A percentile compares a stretch with the other conserved stretches of the same genome.
Evolutionary conservation across 2,113 vertebrate species (phyloP).

Genomic region (Gobio gobio): DNA sequence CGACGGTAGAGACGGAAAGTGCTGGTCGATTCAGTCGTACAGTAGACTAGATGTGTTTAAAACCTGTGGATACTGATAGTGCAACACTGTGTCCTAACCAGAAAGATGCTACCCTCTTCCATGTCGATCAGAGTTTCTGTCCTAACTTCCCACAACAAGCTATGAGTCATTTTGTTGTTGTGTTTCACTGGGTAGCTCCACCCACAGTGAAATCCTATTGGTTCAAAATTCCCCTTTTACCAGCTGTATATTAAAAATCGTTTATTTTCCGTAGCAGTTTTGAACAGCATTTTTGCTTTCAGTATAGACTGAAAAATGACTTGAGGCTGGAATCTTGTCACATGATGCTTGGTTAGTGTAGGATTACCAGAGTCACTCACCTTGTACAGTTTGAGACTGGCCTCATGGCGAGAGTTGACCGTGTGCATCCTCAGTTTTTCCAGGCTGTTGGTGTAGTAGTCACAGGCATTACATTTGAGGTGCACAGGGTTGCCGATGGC

Average conservation of each 20-base stretch:
- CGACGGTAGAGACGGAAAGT: constrained; percentile 9
- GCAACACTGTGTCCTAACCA: not conserved
- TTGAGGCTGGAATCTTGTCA: not conserved
- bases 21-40: not conserved
- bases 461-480: constrained; percentile 97
- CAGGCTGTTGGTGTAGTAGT: constrained; percentile 98
- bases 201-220: not conserved
- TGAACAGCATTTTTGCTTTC: not conserved
- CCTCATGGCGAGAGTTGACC: constrained; percentile 93
- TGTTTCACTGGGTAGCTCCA: not conserved
- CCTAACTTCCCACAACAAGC: not conserved
- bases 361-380: constrained; percentile 72
- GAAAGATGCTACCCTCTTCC: not conserved
- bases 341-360: not conserved
- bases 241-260: no score
- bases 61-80: not conserved
- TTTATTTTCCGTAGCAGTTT: not conserved
- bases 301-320: not conserved
- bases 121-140: not conserved
- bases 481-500: constrained; percentile 97
- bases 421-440: constrained; percentile 98
- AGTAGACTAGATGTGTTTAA: constrained; percentile 2
- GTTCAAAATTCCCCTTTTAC: not conserved
- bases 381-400: constrained; percentile 98
- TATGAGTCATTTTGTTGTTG: not conserved